These are phyloP conservation scores for Leiothrix lutea DNA, from an alignment of 2,113 vertebrate genomes.

Conservation along the genomic window DNA sequence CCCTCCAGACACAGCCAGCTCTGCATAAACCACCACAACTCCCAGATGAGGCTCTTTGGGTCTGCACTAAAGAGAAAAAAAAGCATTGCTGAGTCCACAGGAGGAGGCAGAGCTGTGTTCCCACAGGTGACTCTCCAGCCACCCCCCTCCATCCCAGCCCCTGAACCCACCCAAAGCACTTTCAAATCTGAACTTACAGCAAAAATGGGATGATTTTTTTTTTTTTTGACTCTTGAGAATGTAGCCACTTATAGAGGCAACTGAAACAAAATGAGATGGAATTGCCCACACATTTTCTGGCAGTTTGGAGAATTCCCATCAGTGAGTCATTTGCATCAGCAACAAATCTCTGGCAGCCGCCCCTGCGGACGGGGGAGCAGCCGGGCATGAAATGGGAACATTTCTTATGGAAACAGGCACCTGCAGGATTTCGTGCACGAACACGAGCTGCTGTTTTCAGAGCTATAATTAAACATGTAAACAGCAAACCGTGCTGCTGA, in stretches of 20 bases:
- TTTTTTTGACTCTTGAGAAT: background rate
- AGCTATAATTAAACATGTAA: slow-evolving; percentile 32
- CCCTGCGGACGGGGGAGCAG: background rate
- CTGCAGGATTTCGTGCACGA: background rate
- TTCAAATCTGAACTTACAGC: background rate
- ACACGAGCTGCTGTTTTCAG: background rate
- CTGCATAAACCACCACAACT: background rate
- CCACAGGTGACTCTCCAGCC: background rate
- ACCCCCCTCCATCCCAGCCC: background rate
- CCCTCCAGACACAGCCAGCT: background rate
- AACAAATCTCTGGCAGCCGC: background rate
- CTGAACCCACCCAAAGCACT: background rate
- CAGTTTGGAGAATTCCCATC: slow-evolving; percentile 21
- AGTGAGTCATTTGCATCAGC: slow-evolving; percentile 34
- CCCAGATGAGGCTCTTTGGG: background rate
- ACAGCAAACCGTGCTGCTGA: background rate
- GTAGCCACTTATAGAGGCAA: background rate
- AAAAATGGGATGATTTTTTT: rapidly evolving
- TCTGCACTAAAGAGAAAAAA: background rate
- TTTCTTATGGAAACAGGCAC: slow-evolving; percentile 33
- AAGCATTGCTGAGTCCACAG: background rate
- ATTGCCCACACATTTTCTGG: background rate
- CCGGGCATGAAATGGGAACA: slow-evolving; percentile 30
- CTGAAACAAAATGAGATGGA: background rate
- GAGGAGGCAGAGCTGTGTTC: background rate